A percentile compares a stretch with the other conserved stretches of the same genome.
These are phyloP conservation scores for Catonia carolina DNA, from an alignment of 2,888 invertebrate genomes.

Conservation along the genomic window DNA sequence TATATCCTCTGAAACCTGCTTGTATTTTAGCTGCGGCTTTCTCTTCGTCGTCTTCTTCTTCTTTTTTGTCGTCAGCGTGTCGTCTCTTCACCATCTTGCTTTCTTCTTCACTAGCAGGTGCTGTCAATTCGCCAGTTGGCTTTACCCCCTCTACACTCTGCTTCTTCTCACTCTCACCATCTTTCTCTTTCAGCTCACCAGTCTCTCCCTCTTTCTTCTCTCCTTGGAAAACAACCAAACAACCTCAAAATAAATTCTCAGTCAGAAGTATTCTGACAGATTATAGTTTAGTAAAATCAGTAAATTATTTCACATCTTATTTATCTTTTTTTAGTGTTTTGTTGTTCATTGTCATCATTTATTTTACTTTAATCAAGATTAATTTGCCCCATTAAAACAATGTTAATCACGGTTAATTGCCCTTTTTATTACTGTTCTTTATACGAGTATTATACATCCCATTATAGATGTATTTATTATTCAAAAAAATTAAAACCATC, in stretches of 20 bases:
- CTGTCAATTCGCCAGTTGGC: neutral
- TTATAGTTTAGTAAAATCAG: neutral
- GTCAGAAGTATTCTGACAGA: constrained; percentile 10
- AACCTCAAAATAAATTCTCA: too few relatives aligned
- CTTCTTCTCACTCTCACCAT: neutral
- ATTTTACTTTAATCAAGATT: neutral
- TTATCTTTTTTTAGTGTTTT: too few relatives aligned
- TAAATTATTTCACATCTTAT: neutral
- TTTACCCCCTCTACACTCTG: neutral
- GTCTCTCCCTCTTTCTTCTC: constrained; percentile 8
- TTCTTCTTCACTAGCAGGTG: constrained; percentile 7
- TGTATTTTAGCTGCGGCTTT: constrained; percentile 50
- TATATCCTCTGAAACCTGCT: constrained; percentile 50
- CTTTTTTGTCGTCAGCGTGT: constrained; percentile 19
- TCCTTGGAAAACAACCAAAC: constrained; percentile 19
- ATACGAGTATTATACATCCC: too few relatives aligned
- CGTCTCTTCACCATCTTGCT: constrained; percentile 24
- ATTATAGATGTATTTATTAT: too few relatives aligned
- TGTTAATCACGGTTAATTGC: too few relatives aligned
- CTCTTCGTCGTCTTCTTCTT: constrained; percentile 42
- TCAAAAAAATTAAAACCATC: too few relatives aligned
- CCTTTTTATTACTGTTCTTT: too few relatives aligned
- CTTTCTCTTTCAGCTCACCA: neutral
- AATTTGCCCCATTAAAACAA: neutral
- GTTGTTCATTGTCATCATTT: too few relatives aligned